phyloP scores from a whole-genome alignment of 2,113 vertebrate species.

The Neogale vison region DNA sequence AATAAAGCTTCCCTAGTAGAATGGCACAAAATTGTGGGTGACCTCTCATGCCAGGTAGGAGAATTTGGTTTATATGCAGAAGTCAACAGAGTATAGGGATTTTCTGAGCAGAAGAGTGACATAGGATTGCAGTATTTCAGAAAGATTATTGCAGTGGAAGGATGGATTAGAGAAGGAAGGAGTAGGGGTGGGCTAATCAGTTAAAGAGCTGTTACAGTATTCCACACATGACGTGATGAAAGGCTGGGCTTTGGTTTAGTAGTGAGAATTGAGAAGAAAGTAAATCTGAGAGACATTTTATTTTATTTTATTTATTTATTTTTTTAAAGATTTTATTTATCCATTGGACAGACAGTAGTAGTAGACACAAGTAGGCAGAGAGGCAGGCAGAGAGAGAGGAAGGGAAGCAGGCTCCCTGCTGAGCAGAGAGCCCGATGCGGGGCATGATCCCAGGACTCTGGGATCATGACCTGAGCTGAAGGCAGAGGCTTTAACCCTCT shows the following conservation, averaged over 20 bases:
- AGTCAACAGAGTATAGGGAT: not conserved
- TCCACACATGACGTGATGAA: not conserved
- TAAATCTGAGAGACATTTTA: not conserved
- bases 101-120: not conserved
- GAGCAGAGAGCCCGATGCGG: no score
- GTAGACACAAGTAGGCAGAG: no score
- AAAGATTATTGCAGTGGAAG: not conserved
- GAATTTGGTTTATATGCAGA: not conserved
- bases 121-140: not conserved
- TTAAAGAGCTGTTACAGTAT: not conserved
- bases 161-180: not conserved
- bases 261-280: not conserved
- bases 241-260: not conserved
- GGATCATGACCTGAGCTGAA: no score
- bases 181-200: not conserved
- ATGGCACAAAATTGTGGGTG: not conserved
- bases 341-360: no score
- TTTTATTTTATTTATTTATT: no score
- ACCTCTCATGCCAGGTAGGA: not conserved
- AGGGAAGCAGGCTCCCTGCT: no score
- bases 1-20: not conserved
- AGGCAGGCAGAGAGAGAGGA: no score
- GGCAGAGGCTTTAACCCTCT: no score
- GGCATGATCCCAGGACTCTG: no score
- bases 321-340: not conserved